Evolutionary conservation across 2,113 vertebrate species (phyloP).

Genomic region (Salvator merianae): DNA sequence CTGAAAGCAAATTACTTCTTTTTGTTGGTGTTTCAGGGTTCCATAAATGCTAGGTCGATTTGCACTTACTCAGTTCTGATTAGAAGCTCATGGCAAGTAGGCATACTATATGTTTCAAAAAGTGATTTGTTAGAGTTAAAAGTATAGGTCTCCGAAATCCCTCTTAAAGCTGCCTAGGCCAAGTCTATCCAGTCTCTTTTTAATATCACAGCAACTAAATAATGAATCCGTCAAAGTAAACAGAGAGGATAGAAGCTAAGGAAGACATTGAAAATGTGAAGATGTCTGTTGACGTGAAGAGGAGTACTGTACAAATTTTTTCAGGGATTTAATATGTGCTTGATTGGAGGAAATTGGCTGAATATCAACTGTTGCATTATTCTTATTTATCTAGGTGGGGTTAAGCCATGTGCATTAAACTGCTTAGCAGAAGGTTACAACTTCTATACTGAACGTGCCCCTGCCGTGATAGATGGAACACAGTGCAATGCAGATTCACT

Average conservation of each 20-base stretch:
- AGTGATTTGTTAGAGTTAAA: too few species aligned
- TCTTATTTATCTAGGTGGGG: conserved; percentile 84
- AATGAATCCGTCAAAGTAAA: background rate
- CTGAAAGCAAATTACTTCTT: background rate
- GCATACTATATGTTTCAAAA: too few species aligned
- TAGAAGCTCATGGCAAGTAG: background rate
- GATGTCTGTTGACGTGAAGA: background rate
- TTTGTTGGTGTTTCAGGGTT: background rate
- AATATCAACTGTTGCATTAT: conserved; percentile 28
- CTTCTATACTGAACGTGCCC: conserved; percentile 97
- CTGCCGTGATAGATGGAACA: conserved; percentile 95
- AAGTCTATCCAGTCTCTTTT: background rate
- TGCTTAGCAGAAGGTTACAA: conserved; percentile 98
- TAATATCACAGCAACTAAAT: background rate
- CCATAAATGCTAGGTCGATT: background rate
- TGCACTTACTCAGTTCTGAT: background rate
- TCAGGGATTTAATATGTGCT: too few species aligned
- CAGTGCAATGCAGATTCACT: conserved; percentile 94
- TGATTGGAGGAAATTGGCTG: conserved; percentile 1
- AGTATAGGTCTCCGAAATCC: background rate
- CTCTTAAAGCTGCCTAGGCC: background rate
- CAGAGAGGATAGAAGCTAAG: background rate
- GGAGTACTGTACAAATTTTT: background rate
- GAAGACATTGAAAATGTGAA: background rate
- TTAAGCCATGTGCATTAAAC: conserved; percentile 95